These are phyloP conservation scores for Zoanthus gigantus DNA, from an alignment of 92 coral and sea anemone genomes.

Conservation along the genomic window DNA sequence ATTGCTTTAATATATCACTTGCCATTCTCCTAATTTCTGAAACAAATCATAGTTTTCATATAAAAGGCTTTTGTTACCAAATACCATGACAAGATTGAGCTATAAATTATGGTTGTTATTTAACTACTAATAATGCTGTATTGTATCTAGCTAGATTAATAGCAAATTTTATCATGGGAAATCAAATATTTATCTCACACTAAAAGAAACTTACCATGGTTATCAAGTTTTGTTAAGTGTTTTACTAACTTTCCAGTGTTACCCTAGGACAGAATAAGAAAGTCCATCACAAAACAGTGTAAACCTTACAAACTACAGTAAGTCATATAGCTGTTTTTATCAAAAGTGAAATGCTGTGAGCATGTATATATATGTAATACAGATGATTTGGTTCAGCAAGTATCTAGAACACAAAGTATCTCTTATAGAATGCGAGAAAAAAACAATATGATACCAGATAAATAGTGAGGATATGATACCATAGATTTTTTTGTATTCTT, in stretches of 20 bases:
- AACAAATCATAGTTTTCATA: not conserved
- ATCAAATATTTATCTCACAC: not conserved
- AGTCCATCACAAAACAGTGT: not conserved
- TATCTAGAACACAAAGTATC: too few relatives aligned
- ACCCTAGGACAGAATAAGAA: constrained; percentile 64
- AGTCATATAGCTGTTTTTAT: not conserved
- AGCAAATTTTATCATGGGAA: not conserved
- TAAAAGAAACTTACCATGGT: constrained; percentile 70
- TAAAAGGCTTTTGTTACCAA: not conserved
- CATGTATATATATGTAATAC: too few relatives aligned
- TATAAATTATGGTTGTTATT: not conserved
- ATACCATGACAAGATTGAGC: too few relatives aligned
- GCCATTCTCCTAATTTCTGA: constrained; percentile 88
- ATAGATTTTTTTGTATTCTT: too few relatives aligned
- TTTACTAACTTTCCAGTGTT: constrained; percentile 94
- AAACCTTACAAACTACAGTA: too few relatives aligned
- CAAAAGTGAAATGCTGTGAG: too few relatives aligned
- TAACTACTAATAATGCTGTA: too few relatives aligned
- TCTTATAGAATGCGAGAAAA: too few relatives aligned
- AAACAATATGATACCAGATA: too few relatives aligned
- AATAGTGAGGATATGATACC: too few relatives aligned
- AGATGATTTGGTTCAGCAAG: too few relatives aligned
- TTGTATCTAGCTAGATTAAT: too few relatives aligned
- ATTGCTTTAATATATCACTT: constrained; percentile 76
- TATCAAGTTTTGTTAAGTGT: constrained; percentile 88